These are phyloP conservation scores for Neelides folsomi DNA, from an alignment of 2,888 invertebrate species.

Conservation along the genomic window DNA sequence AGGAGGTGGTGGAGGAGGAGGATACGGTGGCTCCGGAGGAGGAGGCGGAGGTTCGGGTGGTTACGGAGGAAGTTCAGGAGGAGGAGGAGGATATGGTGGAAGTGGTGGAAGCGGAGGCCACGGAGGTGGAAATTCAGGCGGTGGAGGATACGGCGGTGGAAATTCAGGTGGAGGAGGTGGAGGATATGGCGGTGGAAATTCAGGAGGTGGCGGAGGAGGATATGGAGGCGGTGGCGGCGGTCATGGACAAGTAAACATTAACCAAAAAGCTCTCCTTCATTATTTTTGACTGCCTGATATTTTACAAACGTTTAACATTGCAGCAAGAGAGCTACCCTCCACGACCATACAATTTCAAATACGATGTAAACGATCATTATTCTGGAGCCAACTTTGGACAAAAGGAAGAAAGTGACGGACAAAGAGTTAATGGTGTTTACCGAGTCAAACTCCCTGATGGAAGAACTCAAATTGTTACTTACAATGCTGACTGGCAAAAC, in stretches of 20 bases:
- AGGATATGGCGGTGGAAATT: slow-evolving; percentile 9
- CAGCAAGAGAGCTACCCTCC: slow-evolving; percentile 21
- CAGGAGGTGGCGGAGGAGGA: slow-evolving; percentile 10
- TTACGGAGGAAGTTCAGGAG: background rate
- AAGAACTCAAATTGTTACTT: slow-evolving; percentile 28
- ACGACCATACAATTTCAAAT: slow-evolving; percentile 29
- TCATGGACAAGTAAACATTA: slow-evolving; percentile 4
- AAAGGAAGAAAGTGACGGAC: slow-evolving; percentile 27
- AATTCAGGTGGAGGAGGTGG: slow-evolving; percentile 3
- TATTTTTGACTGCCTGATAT: background rate
- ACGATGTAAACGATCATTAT: slow-evolving; percentile 30
- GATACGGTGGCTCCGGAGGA: background rate
- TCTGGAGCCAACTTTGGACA: slow-evolving; percentile 31
- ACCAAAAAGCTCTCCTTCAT: background rate
- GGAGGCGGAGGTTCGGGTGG: background rate
- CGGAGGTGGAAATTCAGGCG: background rate
- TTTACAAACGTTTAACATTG: background rate
- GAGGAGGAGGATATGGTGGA: background rate
- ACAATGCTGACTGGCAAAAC: slow-evolving; percentile 31
- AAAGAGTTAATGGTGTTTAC: slow-evolving; percentile 23
- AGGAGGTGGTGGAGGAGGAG: background rate
- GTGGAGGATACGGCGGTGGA: slow-evolving; percentile 4
- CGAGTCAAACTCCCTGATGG: slow-evolving; percentile 27
- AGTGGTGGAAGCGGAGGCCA: background rate
- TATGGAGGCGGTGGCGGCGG: slow-evolving; percentile 10